Conservation (phyloP, 2,113 vertebrate species). For the Hydrolagus affinis region DNA sequence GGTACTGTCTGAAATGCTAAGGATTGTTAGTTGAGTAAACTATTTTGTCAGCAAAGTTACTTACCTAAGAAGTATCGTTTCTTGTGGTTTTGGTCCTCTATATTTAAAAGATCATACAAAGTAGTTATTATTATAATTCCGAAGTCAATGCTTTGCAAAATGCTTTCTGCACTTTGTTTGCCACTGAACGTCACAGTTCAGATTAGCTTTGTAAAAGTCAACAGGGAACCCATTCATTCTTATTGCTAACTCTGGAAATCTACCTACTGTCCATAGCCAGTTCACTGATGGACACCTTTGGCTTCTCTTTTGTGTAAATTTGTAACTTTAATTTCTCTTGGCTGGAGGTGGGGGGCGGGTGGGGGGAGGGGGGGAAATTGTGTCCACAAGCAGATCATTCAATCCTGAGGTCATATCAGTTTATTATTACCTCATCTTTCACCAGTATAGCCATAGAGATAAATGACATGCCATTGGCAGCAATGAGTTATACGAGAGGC, state of each 20-base stretch:
- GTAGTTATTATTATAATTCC: conserved; percentile 5
- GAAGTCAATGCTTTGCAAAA: neutral
- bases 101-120: conserved; percentile 25
- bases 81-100: conserved; percentile 19
- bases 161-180: no score
- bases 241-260: conserved; percentile 14
- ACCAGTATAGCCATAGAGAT: conserved; percentile 14
- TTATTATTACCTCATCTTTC: conserved; percentile 31
- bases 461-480: conserved; percentile 3
- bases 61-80: conserved; percentile 16
- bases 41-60: neutral
- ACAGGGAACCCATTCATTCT: neutral
- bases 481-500: neutral
- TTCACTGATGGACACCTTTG: neutral
- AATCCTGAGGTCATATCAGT: conserved; percentile 27
- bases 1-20: no score
- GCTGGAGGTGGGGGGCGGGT: no score
- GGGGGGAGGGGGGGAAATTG: neutral
- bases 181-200: neutral
- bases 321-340: conserved; percentile 17
- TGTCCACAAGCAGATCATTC: neutral
- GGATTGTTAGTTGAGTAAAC: no score
- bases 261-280: conserved; percentile 28
- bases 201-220: neutral
- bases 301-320: neutral